Evolutionary conservation across 2,888 invertebrate species (phyloP), one percentile per base, ranked within the genome.

Genomic region (Coelogynopora nodosa): DNA sequence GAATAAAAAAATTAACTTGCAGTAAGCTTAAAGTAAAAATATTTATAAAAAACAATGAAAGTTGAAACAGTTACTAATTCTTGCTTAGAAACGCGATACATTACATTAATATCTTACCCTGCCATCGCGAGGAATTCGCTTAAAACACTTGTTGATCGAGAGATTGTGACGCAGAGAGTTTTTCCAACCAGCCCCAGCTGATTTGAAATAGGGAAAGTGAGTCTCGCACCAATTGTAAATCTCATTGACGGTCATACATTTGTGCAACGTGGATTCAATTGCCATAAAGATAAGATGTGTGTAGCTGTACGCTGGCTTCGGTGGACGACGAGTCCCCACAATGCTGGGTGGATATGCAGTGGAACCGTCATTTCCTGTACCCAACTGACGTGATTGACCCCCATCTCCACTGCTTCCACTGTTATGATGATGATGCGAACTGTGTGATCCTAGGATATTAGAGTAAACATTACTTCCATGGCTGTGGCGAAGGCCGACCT

Each of bases 201-300:
- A 67, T 29, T 86, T 86, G 83, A 86, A 86, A 26, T 85, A 86
- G 0, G 87, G 87, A 86, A 86, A 86, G 67, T 86, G 86, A 2
- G 85, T 29, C 30, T 86, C 87, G 28, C 87, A 86, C 87, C 87
- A 86, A 27, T 85, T 86, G 30, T 86, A 86, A 2, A 86, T 86
- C 67, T 86, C 84, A 67, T 86, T 86, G 5, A 86, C 87, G 0
- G 87, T 86, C 84, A 86, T 85, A 28, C 31, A 86, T 26, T 86
- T 85, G 2, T 67, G 2, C 1, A 84, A 5, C 13, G 87, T 86
- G 2, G 85, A 86, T 67, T 86, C 87, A 67, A 86, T 86, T 0
- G 87, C 87, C 87, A 86, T 86, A 27, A 86, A 86, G 5, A 86
- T 86, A 13, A 86, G 67, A 49, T 86, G 87, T 2, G 87, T 86